phyloP scores from a whole-genome alignment of 2,888 invertebrate species.

The Chesias legatella region DNA sequence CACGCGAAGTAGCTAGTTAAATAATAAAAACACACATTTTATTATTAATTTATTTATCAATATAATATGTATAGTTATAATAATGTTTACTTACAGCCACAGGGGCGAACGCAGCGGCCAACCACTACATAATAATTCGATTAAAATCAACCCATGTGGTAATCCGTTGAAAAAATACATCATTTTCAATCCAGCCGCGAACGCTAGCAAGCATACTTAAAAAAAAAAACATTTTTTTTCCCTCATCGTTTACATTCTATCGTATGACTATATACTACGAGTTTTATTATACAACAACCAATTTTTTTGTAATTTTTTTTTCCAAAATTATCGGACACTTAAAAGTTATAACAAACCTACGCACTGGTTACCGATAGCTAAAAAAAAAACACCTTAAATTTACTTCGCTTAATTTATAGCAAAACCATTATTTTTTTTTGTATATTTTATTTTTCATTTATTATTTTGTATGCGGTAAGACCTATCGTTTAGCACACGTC shows the following conservation, averaged over 20 bases:
- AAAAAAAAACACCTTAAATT: conserved; percentile 33
- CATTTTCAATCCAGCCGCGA: conserved; percentile 34
- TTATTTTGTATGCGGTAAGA: conserved; percentile 30
- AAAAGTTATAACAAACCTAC: conserved; percentile 31
- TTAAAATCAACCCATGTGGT: conserved; percentile 34
- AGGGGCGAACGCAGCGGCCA: conserved; percentile 41
- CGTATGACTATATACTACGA: conserved; percentile 42
- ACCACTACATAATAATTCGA: conserved; percentile 20
- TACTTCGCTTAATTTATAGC: conserved; percentile 52
- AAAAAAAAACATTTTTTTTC: conserved; percentile 52
- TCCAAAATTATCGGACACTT: conserved; percentile 29
- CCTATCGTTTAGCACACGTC: conserved; percentile 45
- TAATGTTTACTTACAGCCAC: conserved; percentile 79
- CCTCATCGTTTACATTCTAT: conserved; percentile 39
- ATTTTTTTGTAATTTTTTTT: conserved; percentile 38
- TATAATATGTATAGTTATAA: conserved; percentile 73
- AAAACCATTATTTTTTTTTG: conserved; percentile 65
- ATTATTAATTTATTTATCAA: conserved; percentile 80
- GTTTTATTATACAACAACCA: conserved; percentile 66
- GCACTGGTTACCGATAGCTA: conserved; percentile 25
- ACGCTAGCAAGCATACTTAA: conserved; percentile 55
- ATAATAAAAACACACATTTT: conserved; percentile 58
- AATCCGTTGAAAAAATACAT: conserved; percentile 43
- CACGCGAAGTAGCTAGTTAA: no score
- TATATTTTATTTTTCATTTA: conserved; percentile 26